Base-by-base conservation (phyloP, 2,888 invertebrate species). In the Rhaphigaster nebulosa region DNA sequence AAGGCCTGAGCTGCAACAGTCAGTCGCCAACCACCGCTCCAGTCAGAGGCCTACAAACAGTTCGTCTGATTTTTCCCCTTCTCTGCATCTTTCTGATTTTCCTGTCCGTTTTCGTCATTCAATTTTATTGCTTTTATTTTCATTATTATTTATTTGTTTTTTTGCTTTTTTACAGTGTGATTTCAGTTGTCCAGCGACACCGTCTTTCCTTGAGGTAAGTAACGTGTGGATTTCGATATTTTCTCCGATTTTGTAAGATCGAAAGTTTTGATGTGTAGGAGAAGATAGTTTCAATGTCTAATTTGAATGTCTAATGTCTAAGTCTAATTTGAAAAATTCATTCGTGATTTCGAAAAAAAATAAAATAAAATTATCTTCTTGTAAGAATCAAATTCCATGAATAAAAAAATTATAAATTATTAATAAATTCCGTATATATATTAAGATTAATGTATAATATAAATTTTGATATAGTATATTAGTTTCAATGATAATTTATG, bases 41-140 rank as follows among this genome's bases (percentile, higher is more conserved):
- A 84, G 26, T n/a, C 84, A 84, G 70, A 76, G 70, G 70, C 70
- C 70, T 76, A 76, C 65, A n/a, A n/a, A 52, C 70, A 15, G 84
- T 50, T 84, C 45, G 45, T 50, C 45, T 50, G 0, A 26, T 26
- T n/a, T 45, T 1, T 50, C 84, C 84, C 45, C 38, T 45, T 80
- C 0, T 84, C n/a, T 20, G n/a, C 13, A 50, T n/a, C 26, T 26
- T 45, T 84, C 41, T 13, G 26, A n/a, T 80, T 45, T 41, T 80
- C 8, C 70, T 26, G 26, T 45, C n/a, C 84, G n/a, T 84, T 45
- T 84, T 76, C 70, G 38, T 38, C 1, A 38, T 20, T 23, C 0
- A 20, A 34, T 23, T 87, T 12, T 87, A 18, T 50, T 50, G 0
- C 18, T 50, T 87, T 50, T 87, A 50, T 87, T 87, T 87, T 87